Percentiles rank a stretch among this genome's conserved stretches.
Evolutionary conservation across 2,888 invertebrate species (phyloP).

Genomic region (Pantelozetes paolii): DNA sequence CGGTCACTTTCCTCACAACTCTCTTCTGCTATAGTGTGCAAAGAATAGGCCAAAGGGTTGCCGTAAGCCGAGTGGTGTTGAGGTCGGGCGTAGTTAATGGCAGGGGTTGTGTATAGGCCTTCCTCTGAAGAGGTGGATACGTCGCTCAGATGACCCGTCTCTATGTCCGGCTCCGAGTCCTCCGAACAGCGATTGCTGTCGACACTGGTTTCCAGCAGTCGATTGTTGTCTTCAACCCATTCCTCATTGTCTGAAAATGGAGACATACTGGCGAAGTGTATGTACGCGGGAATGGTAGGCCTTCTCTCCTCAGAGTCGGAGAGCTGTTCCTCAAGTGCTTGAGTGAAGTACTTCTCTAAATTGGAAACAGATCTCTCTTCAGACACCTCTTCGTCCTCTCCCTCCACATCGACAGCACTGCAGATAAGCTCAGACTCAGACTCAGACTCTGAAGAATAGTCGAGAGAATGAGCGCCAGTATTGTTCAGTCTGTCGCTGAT

Average conservation of each 20-base stretch:
- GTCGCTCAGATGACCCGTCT: neutral
- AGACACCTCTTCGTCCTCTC: neutral
- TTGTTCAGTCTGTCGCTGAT: too few species aligned
- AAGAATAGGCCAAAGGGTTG: conserved; percentile 65
- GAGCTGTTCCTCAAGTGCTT: neutral
- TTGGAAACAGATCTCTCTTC: conserved; percentile 16
- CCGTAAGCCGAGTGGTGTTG: conserved; percentile 41
- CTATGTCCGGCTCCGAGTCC: neutral
- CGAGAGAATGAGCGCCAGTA: too few species aligned
- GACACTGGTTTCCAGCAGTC: neutral
- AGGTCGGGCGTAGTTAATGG: conserved; percentile 15
- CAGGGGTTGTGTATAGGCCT: conserved; percentile 14
- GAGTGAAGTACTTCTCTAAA: conserved; percentile 4
- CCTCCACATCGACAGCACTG: too few species aligned
- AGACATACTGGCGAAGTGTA: conserved; percentile 15
- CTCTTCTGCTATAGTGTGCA: conserved; percentile 89
- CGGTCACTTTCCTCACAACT: conserved; percentile 78
- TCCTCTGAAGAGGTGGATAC: conserved; percentile 37
- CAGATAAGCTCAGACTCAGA: too few species aligned
- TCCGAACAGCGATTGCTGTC: neutral
- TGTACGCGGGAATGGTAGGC: neutral
- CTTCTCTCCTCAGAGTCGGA: neutral
- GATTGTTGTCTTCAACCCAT: conserved; percentile 12
- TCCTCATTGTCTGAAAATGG: conserved; percentile 14
- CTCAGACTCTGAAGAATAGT: too few species aligned